phyloP scores from a whole-genome alignment of 2,113 vertebrate species.

The Petrocephalus microphthalmus region DNA sequence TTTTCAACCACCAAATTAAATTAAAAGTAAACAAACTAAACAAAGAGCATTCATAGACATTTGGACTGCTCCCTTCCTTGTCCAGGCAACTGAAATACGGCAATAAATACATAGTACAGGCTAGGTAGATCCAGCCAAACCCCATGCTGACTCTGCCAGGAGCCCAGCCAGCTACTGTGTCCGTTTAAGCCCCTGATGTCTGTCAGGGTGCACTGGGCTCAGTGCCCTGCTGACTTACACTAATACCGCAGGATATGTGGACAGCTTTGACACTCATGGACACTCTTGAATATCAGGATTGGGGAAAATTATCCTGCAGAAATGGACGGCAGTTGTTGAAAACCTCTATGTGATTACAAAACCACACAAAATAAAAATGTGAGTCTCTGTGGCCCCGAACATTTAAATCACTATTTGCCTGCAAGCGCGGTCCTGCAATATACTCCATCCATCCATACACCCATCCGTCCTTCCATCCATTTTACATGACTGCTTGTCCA shows the following conservation, averaged over 20 bases:
- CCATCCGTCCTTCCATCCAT: background rate
- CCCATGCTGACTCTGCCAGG: background rate
- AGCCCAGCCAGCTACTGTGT: background rate
- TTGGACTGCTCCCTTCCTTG: background rate
- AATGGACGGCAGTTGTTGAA: background rate
- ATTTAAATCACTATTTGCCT: background rate
- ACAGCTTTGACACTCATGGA: background rate
- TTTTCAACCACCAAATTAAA: background rate
- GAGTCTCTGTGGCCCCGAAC: background rate
- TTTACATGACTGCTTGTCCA: background rate
- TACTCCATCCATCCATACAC: background rate
- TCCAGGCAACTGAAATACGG: background rate
- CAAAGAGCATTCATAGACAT: slow-evolving; percentile 4
- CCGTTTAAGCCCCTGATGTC: background rate
- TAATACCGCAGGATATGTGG: background rate
- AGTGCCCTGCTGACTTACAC: background rate
- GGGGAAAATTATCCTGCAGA: background rate
- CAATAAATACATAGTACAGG: slow-evolving; percentile 12
- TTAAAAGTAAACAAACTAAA: background rate
- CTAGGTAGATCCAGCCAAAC: background rate
- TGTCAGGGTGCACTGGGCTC: background rate
- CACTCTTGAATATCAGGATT: background rate
- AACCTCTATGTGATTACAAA: background rate
- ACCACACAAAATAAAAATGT: background rate
- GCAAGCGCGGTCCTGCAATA: background rate